Evolutionary conservation across 1,140 invertebrate species (phyloP).

Genomic region (Dreissena rostriformis): DNA sequence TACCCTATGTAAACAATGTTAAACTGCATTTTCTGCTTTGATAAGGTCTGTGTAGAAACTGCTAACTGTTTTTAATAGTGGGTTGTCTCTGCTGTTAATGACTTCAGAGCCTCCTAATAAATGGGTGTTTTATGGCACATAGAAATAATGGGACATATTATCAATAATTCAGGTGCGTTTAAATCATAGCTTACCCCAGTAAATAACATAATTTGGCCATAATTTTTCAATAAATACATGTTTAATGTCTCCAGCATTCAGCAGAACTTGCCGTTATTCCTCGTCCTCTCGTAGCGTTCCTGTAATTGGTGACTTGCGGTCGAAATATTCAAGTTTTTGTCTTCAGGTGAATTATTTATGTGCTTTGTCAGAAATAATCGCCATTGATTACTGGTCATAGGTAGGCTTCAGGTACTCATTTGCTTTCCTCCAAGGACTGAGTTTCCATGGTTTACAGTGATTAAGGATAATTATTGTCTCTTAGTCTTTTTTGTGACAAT

Average conservation of each 20-base stretch:
- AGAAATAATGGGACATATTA: no score
- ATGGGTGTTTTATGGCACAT: no score
- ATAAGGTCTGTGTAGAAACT: background rate
- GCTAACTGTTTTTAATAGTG: slow-evolving; percentile 26
- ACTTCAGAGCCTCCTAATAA: background rate
- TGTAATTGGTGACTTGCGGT: slow-evolving; percentile 14
- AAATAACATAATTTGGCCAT: slow-evolving; percentile 13
- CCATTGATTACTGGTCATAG: slow-evolving; percentile 27
- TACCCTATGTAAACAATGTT: slow-evolving; percentile 36
- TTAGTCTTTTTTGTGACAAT: slow-evolving; percentile 9
- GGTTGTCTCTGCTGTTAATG: background rate
- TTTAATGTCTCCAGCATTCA: slow-evolving; percentile 22
- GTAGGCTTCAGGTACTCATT: no score
- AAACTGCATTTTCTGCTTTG: slow-evolving; percentile 38
- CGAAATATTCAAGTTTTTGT: slow-evolving; percentile 1
- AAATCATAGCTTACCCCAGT: no score
- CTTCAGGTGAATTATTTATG: slow-evolving; percentile 47
- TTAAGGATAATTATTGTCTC: slow-evolving; percentile 44
- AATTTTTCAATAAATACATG: slow-evolving; percentile 33
- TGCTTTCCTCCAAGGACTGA: no score
- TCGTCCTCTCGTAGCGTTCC: slow-evolving; percentile 7
- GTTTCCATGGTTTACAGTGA: slow-evolving; percentile 20
- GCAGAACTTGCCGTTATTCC: background rate
- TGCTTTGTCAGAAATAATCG: slow-evolving; percentile 44
- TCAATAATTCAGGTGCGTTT: no score